Evolutionary conservation across 1,140 invertebrate species (phyloP), one percentile per base, ranked within the genome.

Genomic region (Chionoecetes opilio): DNA sequence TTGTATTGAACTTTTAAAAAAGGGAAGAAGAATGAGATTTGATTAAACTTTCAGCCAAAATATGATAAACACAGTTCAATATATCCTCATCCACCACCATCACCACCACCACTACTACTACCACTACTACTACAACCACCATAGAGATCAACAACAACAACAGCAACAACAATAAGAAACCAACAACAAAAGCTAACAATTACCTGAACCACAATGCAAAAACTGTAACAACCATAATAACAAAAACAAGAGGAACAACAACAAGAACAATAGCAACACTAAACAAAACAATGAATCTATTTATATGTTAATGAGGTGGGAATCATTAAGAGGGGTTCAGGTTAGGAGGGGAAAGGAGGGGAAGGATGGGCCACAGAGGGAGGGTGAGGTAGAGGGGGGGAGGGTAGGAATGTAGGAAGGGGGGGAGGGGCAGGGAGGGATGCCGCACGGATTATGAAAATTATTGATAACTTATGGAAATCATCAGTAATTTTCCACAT

Each of bases 291-390:
- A 75, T 26, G 63, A 75, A 75, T 75, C 63, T 75, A 75, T 75
- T 75, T 75, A 75, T 75, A 75, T 75, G 63, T 75, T 75, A 75
- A 75, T 75, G 63, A 75, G 63, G 63, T 75, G 63, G 63, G 63
- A 75, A 75, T 75, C 63, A 75, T 75, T 75, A 75, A 75, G 63
- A 75, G 63, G 63, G 1, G 63, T 26, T 17, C 63, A 75, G 63
- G 63, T 75, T 26, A n/a, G 63, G 63, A 26, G 6, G 63, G n/a
- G 63, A 26, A n/a, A 0, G 63, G 63, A 21, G 21, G 53, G 17
- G 3, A 26, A 63, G 53, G 17, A 21, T 3, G 21, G 17, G 21
- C 8, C 8, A 21, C 8, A 63, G n/a, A n/a, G 63, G n/a, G 63
- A 8, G 21, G 21, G 63, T 6, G 26, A 26, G n/a, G 21, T 0